phyloP scores from a whole-genome alignment of 1,140 invertebrate genomes.

The Trichonephila inaurata region DNA sequence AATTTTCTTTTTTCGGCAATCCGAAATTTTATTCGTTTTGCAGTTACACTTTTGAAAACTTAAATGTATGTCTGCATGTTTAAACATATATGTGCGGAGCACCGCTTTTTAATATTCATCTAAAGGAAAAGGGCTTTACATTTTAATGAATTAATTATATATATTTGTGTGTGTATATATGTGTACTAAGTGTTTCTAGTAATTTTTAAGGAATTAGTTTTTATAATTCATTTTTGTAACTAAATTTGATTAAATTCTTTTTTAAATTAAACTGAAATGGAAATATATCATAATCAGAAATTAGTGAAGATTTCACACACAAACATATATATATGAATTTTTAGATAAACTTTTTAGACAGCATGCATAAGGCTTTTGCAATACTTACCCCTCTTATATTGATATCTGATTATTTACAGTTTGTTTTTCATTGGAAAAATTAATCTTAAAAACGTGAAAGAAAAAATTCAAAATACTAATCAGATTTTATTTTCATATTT shows the following conservation, averaged over 20 bases:
- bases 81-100: conserved; percentile 57
- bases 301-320: conserved; percentile 37
- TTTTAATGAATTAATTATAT: conserved; percentile 59
- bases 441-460: background rate
- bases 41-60: conserved; percentile 48
- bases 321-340: conserved; percentile 41
- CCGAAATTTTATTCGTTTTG: conserved; percentile 21
- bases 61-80: conserved; percentile 64
- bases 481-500: background rate
- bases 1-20: background rate
- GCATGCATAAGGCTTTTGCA: conserved; percentile 46
- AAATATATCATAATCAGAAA: background rate
- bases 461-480: background rate
- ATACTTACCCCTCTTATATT: background rate
- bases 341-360: conserved; percentile 44
- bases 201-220: conserved; percentile 8
- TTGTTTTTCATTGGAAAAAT: background rate
- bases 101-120: conserved; percentile 51
- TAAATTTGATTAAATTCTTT: background rate
- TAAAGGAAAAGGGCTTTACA: conserved; percentile 65
- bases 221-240: background rate
- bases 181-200: conserved; percentile 30
- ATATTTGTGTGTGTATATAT: conserved; percentile 63
- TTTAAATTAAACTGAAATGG: background rate
- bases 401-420: background rate